Base-by-base conservation (phyloP, 2,888 invertebrate genomes). In the Diarsia rubi region DNA sequence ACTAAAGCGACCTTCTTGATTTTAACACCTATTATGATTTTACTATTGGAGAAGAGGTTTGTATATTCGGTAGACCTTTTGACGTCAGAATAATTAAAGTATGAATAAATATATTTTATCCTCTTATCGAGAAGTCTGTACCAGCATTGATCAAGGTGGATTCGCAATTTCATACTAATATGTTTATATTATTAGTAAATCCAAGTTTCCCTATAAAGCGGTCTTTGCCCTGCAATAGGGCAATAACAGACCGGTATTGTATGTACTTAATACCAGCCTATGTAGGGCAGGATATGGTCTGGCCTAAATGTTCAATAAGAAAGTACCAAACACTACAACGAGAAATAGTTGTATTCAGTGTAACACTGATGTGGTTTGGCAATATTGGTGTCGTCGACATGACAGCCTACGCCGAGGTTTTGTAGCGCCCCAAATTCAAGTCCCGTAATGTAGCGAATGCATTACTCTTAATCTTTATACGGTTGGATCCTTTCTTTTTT, bases 391-490 rank as follows among this genome's bases (percentile, higher is more conserved):
- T n/a, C 73, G 52, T 54, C 64, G 60, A 69, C 79, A 67, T 81
- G 86, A 78, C 83, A 79, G 79, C 72, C 70, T 86, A 85, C 88
- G 75, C 76, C 59, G 64, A n/a, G 69, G 42, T 81, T 86, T 86
- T 87, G 86, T 87, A 75, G 83, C 80, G 82, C 19, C 85, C 86
- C 80, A 76, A 77, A 88, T 89, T 81, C 78, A 74, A 49, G 71
- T 47, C 60, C 64, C 67, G 74, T 89, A 82, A 89, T 87, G 84
- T 84, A 79, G 69, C 49, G 69, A 83, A 86, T 81, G 84, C 89
- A 89, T 90, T 90, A 89, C 83, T 84, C 79, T 84, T 84, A 87
- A 88, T 88, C 73, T 83, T 82, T 69, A 77, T 72, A 42, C 37
- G 69, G 70, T 83, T 81, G 84, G 71, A 82, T 86, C 68, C 64